phyloP scores from a whole-genome alignment of 2,888 invertebrate genomes.

The Leptopilina myrica region DNA sequence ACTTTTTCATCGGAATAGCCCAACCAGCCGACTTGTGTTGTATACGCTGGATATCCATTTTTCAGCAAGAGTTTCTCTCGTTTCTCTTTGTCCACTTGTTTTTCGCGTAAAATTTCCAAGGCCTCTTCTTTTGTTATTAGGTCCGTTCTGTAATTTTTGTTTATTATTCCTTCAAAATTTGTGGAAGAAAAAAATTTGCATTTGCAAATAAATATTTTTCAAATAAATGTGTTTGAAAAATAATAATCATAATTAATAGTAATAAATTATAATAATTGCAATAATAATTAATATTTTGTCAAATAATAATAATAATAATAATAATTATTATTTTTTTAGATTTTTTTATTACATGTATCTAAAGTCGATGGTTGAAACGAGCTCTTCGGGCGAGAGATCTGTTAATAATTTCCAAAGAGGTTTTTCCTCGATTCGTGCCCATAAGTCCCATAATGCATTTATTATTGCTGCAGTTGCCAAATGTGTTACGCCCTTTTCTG shows the following conservation, averaged over 20 bases:
- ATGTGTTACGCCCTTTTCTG: slow-evolving; percentile 93
- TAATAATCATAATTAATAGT: too few species aligned
- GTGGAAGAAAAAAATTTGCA: too few species aligned
- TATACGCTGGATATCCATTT: slow-evolving; percentile 91
- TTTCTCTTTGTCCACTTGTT: slow-evolving; percentile 79
- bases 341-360: slow-evolving; percentile 79
- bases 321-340: not conserved
- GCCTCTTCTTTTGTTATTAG: slow-evolving; percentile 91
- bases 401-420: slow-evolving; percentile 91
- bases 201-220: too few species aligned
- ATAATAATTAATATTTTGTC: too few species aligned
- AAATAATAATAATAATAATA: too few species aligned
- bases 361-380: slow-evolving; percentile 93
- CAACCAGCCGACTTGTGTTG: slow-evolving; percentile 93
- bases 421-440: slow-evolving; percentile 90
- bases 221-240: too few species aligned
- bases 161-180: not conserved
- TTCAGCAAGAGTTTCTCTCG: slow-evolving; percentile 81
- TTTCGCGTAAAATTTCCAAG: slow-evolving; percentile 82
- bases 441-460: slow-evolving; percentile 95
- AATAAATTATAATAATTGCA: too few species aligned
- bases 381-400: slow-evolving; percentile 89
- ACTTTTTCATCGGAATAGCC: slow-evolving; percentile 90
- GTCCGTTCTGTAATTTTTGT: slow-evolving; percentile 83
- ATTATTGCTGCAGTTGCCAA: slow-evolving; percentile 91